phyloP scores from a whole-genome alignment of 2,797 vertebrate species.

The Eleutherodactylus coqui region DNA sequence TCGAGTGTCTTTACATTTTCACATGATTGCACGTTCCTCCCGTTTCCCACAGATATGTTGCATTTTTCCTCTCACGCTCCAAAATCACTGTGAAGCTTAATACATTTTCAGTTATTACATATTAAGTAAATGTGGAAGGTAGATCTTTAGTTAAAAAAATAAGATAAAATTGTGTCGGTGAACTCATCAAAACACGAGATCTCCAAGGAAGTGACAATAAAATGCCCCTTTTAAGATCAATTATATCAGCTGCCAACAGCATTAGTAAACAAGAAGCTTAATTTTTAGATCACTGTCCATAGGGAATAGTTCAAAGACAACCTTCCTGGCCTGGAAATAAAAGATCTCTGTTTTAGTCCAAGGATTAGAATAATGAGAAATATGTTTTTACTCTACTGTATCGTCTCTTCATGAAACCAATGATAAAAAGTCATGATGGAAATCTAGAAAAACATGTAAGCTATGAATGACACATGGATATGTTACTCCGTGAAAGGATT shows the following conservation, averaged over 20 bases:
- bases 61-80: no score
- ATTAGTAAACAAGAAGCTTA: constrained; percentile 26
- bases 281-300: constrained; percentile 23
- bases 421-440: no score
- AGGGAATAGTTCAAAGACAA: constrained; percentile 13
- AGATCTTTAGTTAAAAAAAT: not conserved
- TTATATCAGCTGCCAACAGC: constrained; percentile 32
- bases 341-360: not conserved
- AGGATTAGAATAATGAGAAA: constrained; percentile 6
- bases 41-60: no score
- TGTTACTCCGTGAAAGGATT: no score
- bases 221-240: constrained; percentile 30
- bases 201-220: not conserved
- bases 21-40: no score
- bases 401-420: not conserved
- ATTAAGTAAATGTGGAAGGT: no score
- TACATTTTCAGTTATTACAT: no score
- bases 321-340: not conserved
- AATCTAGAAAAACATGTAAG: no score
- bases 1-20: no score
- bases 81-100: no score
- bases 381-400: not conserved
- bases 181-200: not conserved
- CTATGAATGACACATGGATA: no score
- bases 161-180: not conserved